Base-by-base conservation (phyloP, 2,888 invertebrate species). In the Drosophila subsilvestris region DNA sequence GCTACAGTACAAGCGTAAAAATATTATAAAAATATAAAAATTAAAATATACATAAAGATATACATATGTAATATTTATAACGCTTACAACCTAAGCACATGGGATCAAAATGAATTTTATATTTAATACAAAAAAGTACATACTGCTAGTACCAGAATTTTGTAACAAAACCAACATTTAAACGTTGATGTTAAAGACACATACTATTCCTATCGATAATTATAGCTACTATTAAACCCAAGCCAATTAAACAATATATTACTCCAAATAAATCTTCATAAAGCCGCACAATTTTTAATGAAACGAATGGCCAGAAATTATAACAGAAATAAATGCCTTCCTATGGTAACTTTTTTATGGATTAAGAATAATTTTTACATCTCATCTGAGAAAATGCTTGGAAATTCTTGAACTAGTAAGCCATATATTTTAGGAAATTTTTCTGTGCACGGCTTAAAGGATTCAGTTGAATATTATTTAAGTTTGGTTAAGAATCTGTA, bases 31-130 rank as follows among this genome's bases (percentile, higher is more conserved):
- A 29, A 44, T 32, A n/a, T 54, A 27, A 47, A 32, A 29, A 54
- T 18, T n/a, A n/a, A n/a, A n/a, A 51, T 17, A 63, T 45, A 71
- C 20, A 50, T 10, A 49, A 6, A 14, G 14, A 54, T n/a, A 48
- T 66, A 14, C 7, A 54, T n/a, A 48, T 66, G 29, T 25, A 45
- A 9, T 63, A 42, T 42, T 54, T 53, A 25, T 29, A 42, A 17
- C 42, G 27, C 37, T 37, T 50, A 63, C 48, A 63, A 62, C 18
- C 79, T 54, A 71, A 63, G 79, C 65, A 62, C 66, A 53, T 49
- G 76, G 79, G 76, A 79, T 76, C 76, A 76, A 76, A 53, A 76
- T 43, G 44, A 54, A 48, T 65, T 66, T 65, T 65, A 54, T 65
- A 54, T 48, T 54, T 18, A 14, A 47, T 8, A 25, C 6, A 6